phyloP scores from a whole-genome alignment of 2,113 vertebrate genomes.

The Craseonycteris thonglongyai region DNA sequence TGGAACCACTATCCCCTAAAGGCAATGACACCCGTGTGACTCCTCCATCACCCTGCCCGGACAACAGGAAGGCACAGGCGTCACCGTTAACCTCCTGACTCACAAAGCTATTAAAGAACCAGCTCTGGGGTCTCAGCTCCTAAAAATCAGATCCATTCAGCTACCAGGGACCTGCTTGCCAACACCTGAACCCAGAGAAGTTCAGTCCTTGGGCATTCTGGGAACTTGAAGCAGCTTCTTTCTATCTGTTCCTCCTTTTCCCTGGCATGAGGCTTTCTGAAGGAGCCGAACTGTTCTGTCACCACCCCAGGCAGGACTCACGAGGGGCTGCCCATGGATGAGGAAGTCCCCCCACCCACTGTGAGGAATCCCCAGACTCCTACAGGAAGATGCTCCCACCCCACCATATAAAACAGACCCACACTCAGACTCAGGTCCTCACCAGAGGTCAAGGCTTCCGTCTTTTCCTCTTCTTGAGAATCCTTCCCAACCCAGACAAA shows the following conservation, averaged over 20 bases:
- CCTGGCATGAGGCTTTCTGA: not conserved
- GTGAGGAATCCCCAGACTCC: not conserved
- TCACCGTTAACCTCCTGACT: not conserved
- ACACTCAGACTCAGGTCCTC: conserved; percentile 26
- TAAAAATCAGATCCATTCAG: not conserved
- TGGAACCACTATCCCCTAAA: not conserved
- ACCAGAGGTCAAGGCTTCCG: conserved; percentile 91
- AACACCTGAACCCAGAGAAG: not conserved
- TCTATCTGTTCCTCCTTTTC: not conserved
- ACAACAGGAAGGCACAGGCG: not conserved
- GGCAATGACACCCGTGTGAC: fast-evolving
- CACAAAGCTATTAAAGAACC: not conserved
- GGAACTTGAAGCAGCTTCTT: not conserved
- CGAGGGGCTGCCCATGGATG: not conserved
- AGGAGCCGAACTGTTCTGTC: not conserved
- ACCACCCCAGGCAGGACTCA: not conserved
- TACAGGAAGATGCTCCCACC: not conserved
- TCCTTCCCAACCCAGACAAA: conserved; percentile 98
- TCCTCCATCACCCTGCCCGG: not conserved
- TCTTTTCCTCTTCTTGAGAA: conserved; percentile 95
- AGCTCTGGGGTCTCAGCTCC: not conserved
- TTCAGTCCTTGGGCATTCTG: not conserved
- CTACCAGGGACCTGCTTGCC: not conserved
- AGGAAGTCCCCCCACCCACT: not conserved
- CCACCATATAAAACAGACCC: not conserved